A percentile compares a stretch with the other conserved stretches of the same genome.
These are phyloP conservation scores for Ormyrus rosae DNA, from an alignment of 2,888 invertebrate genomes.

Conservation along the genomic window DNA sequence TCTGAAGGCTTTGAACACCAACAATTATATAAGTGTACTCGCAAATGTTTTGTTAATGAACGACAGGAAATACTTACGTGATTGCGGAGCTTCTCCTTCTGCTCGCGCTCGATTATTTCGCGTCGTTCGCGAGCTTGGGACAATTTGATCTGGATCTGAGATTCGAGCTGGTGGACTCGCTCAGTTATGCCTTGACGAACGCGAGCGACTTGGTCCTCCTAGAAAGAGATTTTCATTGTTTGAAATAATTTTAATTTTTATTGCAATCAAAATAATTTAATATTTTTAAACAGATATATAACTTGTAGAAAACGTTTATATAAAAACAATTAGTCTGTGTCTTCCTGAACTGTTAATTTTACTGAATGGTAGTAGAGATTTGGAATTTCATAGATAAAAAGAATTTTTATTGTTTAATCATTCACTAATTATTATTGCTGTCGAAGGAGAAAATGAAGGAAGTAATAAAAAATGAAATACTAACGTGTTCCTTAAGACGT, in stretches of 20 bases:
- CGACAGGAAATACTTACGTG: conserved; percentile 79
- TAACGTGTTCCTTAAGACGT: conserved; percentile 93
- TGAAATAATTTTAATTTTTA: not conserved
- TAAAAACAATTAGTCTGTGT: not conserved
- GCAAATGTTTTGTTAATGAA: too few relatives aligned
- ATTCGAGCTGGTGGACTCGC: conserved; percentile 83
- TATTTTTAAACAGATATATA: not conserved
- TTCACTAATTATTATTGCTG: too few relatives aligned
- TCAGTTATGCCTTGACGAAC: conserved; percentile 83
- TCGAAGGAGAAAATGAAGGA: not conserved
- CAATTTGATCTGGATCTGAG: conserved; percentile 83
- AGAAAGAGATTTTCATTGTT: conserved; percentile 53
- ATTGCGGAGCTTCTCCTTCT: conserved; percentile 86
- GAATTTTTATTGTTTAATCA: too few relatives aligned
- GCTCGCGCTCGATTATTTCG: conserved; percentile 85
- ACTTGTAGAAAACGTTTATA: not conserved
- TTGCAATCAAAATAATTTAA: not conserved
- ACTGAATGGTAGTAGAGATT: not conserved
- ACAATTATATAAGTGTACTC: not conserved
- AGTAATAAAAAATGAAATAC: conserved; percentile 66
- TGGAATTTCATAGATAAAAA: too few relatives aligned
- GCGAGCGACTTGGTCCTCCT: conserved; percentile 87
- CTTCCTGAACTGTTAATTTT: not conserved
- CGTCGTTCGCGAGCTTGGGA: conserved; percentile 84
- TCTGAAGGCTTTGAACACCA: not conserved